phyloP scores from a whole-genome alignment of 2,113 vertebrate species.

The Entosphenus tridentatus region DNA sequence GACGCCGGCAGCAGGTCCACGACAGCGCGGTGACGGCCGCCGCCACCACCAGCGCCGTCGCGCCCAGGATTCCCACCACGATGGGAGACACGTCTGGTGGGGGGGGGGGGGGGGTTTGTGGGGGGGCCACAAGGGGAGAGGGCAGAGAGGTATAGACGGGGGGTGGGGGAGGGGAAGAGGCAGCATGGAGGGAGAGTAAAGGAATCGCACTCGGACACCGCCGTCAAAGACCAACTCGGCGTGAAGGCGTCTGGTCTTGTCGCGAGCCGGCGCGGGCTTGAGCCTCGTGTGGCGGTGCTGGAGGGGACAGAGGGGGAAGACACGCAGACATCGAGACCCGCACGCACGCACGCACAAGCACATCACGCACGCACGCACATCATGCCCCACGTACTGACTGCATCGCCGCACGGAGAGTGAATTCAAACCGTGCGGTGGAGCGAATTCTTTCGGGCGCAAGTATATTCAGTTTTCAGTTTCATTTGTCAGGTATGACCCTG shows the following conservation, averaged over 20 bases:
- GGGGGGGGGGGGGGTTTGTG: neutral
- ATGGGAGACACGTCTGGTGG: slow-evolving; percentile 55
- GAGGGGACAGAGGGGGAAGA: neutral
- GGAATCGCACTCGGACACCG: too few species aligned
- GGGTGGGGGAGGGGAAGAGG: neutral
- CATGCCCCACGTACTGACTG: too few species aligned
- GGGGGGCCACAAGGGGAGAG: neutral
- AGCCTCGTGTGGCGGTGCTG: too few species aligned
- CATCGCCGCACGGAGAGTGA: too few species aligned
- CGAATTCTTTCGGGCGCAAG: too few species aligned
- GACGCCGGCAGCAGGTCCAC: slow-evolving; percentile 96
- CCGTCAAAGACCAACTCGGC: too few species aligned
- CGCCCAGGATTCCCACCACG: slow-evolving; percentile 65
- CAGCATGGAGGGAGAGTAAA: neutral
- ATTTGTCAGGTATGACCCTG: too few species aligned
- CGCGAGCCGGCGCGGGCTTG: too few species aligned
- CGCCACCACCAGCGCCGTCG: slow-evolving; percentile 79
- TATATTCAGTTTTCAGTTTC: too few species aligned
- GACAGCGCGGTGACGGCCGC: slow-evolving; percentile 53
- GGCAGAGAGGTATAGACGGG: neutral
- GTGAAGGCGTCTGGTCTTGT: too few species aligned
- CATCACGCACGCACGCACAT: neutral
- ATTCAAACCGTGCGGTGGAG: too few species aligned
- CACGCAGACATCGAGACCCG: neutral
- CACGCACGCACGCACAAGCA: neutral